phyloP scores from a whole-genome alignment of 2,113 vertebrate species.

The Stomatorhinus ivindoensis region DNA sequence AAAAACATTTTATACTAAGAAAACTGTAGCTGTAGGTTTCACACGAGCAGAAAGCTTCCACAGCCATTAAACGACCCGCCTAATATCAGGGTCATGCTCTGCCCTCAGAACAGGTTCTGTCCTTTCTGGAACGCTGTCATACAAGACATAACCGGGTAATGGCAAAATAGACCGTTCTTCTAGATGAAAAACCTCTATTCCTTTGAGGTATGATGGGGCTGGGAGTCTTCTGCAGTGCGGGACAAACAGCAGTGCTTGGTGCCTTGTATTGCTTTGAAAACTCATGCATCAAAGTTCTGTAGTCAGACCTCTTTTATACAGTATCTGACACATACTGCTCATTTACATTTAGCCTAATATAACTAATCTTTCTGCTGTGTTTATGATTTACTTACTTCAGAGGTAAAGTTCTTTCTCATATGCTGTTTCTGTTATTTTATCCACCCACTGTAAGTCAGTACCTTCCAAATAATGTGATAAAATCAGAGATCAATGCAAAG shows the following conservation, averaged over 20 bases:
- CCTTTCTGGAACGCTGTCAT: not conserved
- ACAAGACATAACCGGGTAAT: not conserved
- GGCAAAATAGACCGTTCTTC: not conserved
- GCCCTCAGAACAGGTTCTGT: not conserved
- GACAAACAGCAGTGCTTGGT: too few species aligned
- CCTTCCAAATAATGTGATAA: not conserved
- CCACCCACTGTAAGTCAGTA: not conserved
- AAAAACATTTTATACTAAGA: not conserved
- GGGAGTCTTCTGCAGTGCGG: too few species aligned
- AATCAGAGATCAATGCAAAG: not conserved
- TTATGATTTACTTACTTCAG: not conserved
- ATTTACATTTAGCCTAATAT: not conserved
- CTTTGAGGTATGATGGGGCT: too few species aligned
- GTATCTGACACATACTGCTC: not conserved
- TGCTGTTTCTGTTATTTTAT: not conserved
- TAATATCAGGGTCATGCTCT: not conserved
- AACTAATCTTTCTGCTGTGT: not conserved
- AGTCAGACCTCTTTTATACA: not conserved
- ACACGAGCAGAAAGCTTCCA: not conserved
- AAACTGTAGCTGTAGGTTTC: not conserved
- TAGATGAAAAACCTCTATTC: too few species aligned
- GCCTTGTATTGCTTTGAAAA: not conserved
- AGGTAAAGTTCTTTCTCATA: not conserved
- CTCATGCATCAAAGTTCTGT: not conserved
- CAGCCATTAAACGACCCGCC: not conserved